These are phyloP conservation scores for Pogonophryne albipinna DNA, from an alignment of 2,797 vertebrate genomes.

Conservation along the genomic window DNA sequence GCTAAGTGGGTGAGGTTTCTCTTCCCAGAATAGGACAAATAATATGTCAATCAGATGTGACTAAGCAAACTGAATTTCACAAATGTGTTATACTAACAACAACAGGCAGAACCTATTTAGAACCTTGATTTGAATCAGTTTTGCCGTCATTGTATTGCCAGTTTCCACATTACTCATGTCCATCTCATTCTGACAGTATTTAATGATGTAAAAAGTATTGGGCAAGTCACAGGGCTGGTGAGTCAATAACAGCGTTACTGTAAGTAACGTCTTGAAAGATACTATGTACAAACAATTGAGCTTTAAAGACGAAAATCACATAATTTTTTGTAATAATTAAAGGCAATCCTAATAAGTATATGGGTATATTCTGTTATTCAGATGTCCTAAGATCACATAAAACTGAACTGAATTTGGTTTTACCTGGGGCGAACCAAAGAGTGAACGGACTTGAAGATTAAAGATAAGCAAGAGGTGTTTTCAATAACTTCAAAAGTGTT, in stretches of 20 bases:
- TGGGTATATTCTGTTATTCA: too few relatives aligned
- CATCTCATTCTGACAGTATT: slow-evolving; percentile 9
- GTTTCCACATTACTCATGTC: slow-evolving; percentile 43
- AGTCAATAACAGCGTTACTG: slow-evolving; percentile 36
- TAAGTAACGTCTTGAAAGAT: neutral
- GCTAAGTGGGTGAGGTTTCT: slow-evolving; percentile 19
- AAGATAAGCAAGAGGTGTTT: too few relatives aligned
- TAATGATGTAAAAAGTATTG: neutral
- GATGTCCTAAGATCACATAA: too few relatives aligned
- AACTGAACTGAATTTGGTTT: too few relatives aligned
- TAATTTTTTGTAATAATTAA: too few relatives aligned
- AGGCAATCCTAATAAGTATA: too few relatives aligned
- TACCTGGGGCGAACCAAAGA: too few relatives aligned
- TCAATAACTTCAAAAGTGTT: neutral
- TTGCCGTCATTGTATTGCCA: slow-evolving; percentile 16
- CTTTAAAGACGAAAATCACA: neutral
- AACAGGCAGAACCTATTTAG: neutral
- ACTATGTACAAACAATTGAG: neutral
- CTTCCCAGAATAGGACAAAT: neutral
- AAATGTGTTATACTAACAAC: slow-evolving; percentile 17
- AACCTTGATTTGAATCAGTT: slow-evolving; percentile 8
- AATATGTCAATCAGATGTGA: slow-evolving; percentile 15
- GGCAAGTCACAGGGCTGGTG: neutral
- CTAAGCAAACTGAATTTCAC: slow-evolving; percentile 19
- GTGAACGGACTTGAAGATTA: too few relatives aligned